Base-by-base conservation (phyloP, 2,113 vertebrate genomes). In the Brachirus orientalis region DNA sequence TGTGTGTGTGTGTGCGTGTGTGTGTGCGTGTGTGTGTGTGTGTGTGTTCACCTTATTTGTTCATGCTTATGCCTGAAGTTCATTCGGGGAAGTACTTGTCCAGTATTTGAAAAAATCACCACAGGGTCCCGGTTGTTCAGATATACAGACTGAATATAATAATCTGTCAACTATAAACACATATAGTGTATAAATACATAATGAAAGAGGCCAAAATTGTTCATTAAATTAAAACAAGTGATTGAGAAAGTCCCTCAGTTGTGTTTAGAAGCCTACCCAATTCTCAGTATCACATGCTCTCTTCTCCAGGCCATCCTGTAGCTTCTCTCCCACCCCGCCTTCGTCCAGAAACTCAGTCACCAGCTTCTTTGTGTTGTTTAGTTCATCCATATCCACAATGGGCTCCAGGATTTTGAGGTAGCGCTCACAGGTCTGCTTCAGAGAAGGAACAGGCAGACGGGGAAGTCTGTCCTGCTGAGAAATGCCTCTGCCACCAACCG, bases 231-330 rank as follows among this genome's bases (percentile, higher is more conserved):
- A 12, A 50, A 13, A 50, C 5, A 1, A 14, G 10, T 33, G 10
- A 48, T 10, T 20, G 0, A 20, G 4, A 48, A 28, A 28, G 6
- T 28, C 1, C 6, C 28, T 28, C 6, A 3, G 6, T 28, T 28
- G 3, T 28, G 28, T 4, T 28, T 28, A 28, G 28, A 3, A 51
- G 12, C 66, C 85, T 90, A 99, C 97, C 97, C 97, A 99, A 91
- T 99, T 99, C 46, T 97, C 95, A 0, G 72, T 86, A 61, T 92
- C 94, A 57, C 8, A 76, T n/a, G 95, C 96, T 76, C 95, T 93
- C 57, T 88, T 93, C 66, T 99, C 95, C 85, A 99, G 88, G 12
- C 94, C 87, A 36, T 91, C 94, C 93, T 99, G 98, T 38, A 99
- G 92, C 43, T 92, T 92, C 47, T 96, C 95, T 14, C 97, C 98